A percentile compares a stretch with the other conserved stretches of the same genome.
phyloP scores from a whole-genome alignment of 1,140 invertebrate species.

The Drosophila arizonae region DNA sequence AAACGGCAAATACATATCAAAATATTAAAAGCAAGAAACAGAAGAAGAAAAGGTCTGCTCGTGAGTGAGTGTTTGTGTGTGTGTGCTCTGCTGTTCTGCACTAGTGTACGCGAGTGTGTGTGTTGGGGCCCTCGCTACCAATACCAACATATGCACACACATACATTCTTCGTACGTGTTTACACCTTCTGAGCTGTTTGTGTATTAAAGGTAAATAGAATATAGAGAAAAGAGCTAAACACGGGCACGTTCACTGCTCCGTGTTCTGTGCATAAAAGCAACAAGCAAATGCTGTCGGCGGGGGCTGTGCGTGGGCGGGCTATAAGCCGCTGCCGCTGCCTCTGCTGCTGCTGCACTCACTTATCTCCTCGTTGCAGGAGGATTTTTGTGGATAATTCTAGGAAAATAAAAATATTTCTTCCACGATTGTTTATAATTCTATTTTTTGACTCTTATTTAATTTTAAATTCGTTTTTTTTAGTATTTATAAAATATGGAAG shows the following conservation, averaged over 20 bases:
- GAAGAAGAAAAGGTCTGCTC: conserved; percentile 45
- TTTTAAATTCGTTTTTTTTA: conserved; percentile 10
- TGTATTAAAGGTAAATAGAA: conserved; percentile 75
- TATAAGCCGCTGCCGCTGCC: conserved; percentile 6
- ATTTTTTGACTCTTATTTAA: conserved; percentile 13
- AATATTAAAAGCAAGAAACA: conserved; percentile 67
- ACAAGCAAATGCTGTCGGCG: conserved; percentile 34
- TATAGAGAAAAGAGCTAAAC: conserved; percentile 57
- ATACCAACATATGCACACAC: conserved; percentile 50
- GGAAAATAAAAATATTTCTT: conserved; percentile 20
- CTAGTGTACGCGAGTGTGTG: conserved; percentile 21
- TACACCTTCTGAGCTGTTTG: conserved; percentile 65
- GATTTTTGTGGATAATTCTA: conserved; percentile 38
- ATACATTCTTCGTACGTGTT: conserved; percentile 52
- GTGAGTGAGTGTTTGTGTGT: conserved; percentile 22
- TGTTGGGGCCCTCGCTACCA: conserved; percentile 27
- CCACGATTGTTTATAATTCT: neutral
- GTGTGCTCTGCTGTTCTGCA: conserved; percentile 32
- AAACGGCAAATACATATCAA: conserved; percentile 75
- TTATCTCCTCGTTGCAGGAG: conserved; percentile 4
- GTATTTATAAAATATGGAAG: neutral
- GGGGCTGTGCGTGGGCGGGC: conserved; percentile 45
- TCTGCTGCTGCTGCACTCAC: conserved; percentile 35
- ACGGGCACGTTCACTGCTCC: conserved; percentile 41
- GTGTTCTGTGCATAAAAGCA: conserved; percentile 44